These are phyloP conservation scores for Drosophila stalkeri DNA, from an alignment of 2,888 invertebrate genomes.

Conservation along the genomic window DNA sequence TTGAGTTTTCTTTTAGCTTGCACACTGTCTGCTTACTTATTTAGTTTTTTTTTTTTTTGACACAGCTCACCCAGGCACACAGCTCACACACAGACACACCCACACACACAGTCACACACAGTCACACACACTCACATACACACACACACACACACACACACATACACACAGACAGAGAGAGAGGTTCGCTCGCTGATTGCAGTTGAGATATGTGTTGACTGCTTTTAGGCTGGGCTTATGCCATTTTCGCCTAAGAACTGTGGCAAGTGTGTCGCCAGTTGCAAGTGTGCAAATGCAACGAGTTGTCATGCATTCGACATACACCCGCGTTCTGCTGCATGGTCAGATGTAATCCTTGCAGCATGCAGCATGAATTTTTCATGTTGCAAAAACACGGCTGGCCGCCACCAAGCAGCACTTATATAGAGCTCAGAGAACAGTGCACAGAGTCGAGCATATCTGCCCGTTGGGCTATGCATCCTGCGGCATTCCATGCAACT, in stretches of 20 bases:
- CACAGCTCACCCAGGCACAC: constrained; percentile 7
- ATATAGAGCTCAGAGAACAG: constrained; percentile 7
- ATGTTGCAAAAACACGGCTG: constrained; percentile 32
- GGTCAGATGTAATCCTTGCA: not conserved
- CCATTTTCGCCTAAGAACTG: constrained; percentile 52
- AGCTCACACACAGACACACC: not conserved
- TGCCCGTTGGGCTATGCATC: not conserved
- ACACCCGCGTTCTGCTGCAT: not conserved
- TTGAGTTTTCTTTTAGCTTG: constrained; percentile 40
- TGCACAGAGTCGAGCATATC: not conserved
- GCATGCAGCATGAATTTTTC: constrained; percentile 46
- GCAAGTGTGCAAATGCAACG: constrained; percentile 42
- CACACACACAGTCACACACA: constrained; percentile 14
- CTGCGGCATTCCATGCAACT: constrained; percentile 32
- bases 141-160: constrained; percentile 8
- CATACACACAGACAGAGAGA: constrained; percentile 12
- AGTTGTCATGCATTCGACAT: constrained; percentile 26
- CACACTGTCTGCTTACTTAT: constrained; percentile 55
- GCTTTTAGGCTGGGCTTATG: constrained; percentile 65
- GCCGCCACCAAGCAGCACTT: constrained; percentile 21
- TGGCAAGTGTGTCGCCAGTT: constrained; percentile 49
- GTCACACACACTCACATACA: not conserved
- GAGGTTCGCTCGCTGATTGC: constrained; percentile 4
- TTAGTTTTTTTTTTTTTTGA: constrained; percentile 33
- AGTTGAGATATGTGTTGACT: constrained; percentile 47